phyloP scores from a whole-genome alignment of 1,140 invertebrate genomes.

The Globodera ellingtonae region DNA sequence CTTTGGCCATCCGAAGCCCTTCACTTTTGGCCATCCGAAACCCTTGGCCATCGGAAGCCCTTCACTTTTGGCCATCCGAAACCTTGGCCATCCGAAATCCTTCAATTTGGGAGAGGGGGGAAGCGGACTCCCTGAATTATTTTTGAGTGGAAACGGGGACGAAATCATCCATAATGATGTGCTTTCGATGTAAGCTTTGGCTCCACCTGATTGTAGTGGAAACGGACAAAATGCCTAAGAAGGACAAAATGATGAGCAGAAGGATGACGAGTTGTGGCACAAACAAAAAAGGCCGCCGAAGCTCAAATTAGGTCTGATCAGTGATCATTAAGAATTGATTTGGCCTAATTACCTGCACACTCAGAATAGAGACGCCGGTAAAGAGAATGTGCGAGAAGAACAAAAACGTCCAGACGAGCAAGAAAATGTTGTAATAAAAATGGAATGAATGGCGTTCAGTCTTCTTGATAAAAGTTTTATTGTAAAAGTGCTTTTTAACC shows the following conservation, averaged over 20 bases:
- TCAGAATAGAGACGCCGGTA: conserved; percentile 38
- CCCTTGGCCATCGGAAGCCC: too few relatives aligned
- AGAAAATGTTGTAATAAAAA: conserved; percentile 21
- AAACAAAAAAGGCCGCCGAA: conserved; percentile 11
- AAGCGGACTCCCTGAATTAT: too few relatives aligned
- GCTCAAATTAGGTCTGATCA: background rate
- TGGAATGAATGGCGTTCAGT: conserved; percentile 8
- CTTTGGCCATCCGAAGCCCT: too few relatives aligned
- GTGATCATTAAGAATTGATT: background rate
- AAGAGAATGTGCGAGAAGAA: conserved; percentile 46
- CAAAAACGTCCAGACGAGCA: conserved; percentile 35
- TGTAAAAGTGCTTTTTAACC: too few relatives aligned
- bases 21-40: too few relatives aligned
- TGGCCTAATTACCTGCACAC: conserved; percentile 33
- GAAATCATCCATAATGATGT: too few relatives aligned
- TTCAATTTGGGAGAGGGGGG: too few relatives aligned
- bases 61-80: too few relatives aligned
- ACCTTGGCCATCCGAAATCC: too few relatives aligned
- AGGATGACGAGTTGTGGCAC: conserved; percentile 10
- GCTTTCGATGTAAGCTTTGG: too few relatives aligned
- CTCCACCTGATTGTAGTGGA: conserved; percentile 23
- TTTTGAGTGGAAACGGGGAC: too few relatives aligned
- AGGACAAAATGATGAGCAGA: conserved; percentile 2
- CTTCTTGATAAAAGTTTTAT: conserved; percentile 9
- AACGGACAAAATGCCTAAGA: conserved; percentile 11